Conservation (phyloP, 2,797 vertebrate genomes). For the Sebastiscus albofasciatus region DNA sequence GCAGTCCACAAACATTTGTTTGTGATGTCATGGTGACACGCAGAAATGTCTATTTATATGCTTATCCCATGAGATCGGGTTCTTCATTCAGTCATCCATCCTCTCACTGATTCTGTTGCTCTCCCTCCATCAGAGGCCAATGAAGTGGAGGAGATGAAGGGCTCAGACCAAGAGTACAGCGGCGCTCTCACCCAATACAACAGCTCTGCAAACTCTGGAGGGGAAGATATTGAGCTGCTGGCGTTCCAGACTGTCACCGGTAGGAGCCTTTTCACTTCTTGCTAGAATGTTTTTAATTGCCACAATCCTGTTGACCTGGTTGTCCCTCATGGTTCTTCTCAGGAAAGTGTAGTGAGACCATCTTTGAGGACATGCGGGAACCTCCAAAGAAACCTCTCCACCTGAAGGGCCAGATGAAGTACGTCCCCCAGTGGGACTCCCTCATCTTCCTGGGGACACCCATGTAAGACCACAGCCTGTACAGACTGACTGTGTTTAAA, state of each 20-base stretch:
- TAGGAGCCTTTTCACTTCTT: slow-evolving; percentile 42
- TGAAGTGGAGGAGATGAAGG: slow-evolving; percentile 76
- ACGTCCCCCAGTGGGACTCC: slow-evolving; percentile 84
- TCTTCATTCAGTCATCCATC: background rate
- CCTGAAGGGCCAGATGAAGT: slow-evolving; percentile 86
- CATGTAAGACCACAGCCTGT: slow-evolving; percentile 72
- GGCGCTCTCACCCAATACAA: slow-evolving; percentile 77
- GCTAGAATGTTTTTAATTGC: background rate
- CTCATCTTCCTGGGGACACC: slow-evolving; percentile 85
- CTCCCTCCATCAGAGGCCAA: slow-evolving; percentile 63
- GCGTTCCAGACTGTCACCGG: slow-evolving; percentile 84
- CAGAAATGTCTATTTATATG: no score
- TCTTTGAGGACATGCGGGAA: slow-evolving; percentile 85
- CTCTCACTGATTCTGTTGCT: background rate
- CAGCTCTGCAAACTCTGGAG: slow-evolving; percentile 77
- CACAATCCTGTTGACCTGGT: background rate
- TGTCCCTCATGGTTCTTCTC: background rate
- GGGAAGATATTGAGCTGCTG: slow-evolving; percentile 82
- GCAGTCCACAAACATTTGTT: no score
- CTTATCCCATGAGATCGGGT: background rate
- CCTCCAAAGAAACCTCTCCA: slow-evolving; percentile 84
- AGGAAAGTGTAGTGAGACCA: slow-evolving; percentile 85
- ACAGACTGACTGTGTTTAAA: background rate
- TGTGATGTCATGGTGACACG: no score
- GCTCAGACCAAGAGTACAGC: slow-evolving; percentile 78